Base-by-base conservation (phyloP, 2,113 vertebrate genomes). In the Silurus meridionalis region DNA sequence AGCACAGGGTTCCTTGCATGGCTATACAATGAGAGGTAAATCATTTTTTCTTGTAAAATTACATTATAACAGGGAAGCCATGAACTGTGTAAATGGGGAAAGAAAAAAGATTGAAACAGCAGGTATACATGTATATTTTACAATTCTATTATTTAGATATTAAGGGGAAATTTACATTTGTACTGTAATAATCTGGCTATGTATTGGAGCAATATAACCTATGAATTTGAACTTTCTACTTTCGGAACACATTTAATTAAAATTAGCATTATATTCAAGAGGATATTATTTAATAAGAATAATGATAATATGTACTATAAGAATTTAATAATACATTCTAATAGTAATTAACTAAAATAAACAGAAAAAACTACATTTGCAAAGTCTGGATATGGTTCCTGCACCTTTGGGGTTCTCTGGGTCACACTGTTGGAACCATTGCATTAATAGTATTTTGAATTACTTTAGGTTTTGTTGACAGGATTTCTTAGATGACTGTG, bases 21-120 rank as follows among this genome's bases (percentile, higher is more conserved):
- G 98, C 95, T 99, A 10, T 99, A 99, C 83, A 99, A 98, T 58
- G 96, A 99, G 52, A 99, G 98, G 98, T 97, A 90, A n/a, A 74
- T 19, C 7, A 63, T 63, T 28, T 60, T 61, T 48, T 11, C 25
- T 64, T 67, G 48, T 64, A 50, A 21, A 48, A 63, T 9, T 66
- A 25, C 21, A 52, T 23, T 55, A 55, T 78, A 78, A 17, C 52
- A 55, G 48, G 19, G 48, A 37, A 37, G 37, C 37, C 37, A 37
- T 37, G 4, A 21, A 48, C 28, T 15, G 1, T 74, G 21, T 9
- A 74, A 50, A 15, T 74, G 71, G 8, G 8, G 37, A 53, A 74
- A 23, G 50, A 74, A 5, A 23, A 37, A 3, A 3, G 25, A 14
- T 3, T 0, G 4, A 37, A 46, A 37, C 14, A 19, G 15, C 8